Conservation (phyloP, 2,113 vertebrate genomes). For the Hystrix brachyura region DNA sequence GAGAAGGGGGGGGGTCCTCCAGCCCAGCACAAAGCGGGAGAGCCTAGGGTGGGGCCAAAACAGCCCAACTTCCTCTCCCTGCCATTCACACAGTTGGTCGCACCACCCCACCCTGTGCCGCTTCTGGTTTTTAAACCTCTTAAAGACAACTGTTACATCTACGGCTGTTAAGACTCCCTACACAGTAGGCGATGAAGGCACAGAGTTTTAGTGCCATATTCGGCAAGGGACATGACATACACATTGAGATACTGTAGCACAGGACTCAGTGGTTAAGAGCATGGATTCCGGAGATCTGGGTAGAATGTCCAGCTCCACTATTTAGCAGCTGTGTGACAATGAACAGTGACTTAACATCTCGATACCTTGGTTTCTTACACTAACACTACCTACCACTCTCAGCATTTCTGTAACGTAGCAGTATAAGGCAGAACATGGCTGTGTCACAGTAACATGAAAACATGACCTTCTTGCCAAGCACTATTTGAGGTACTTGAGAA, state of each 20-base stretch:
- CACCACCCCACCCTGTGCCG: accelerated
- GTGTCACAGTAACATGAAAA: neutral
- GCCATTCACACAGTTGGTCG: neutral
- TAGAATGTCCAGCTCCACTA: neutral
- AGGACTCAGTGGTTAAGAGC: neutral
- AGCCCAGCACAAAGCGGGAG: neutral
- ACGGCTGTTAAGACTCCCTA: neutral
- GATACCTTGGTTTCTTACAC: neutral
- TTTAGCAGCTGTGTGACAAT: neutral
- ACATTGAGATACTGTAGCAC: neutral
- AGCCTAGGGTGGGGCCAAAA: neutral
- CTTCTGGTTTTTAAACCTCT: neutral
- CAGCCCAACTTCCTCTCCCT: neutral
- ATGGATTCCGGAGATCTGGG: neutral
- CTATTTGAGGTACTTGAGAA: neutral
- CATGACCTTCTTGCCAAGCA: neutral
- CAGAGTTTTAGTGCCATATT: neutral
- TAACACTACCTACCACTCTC: neutral
- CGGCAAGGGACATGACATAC: neutral
- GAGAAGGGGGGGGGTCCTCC: accelerated
- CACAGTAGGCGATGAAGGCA: neutral
- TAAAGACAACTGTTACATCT: neutral
- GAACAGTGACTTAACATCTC: neutral
- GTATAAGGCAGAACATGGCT: no score
- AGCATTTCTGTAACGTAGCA: neutral